These are phyloP conservation scores for Taurulus bubalis DNA, from an alignment of 2,113 vertebrate species.

Conservation along the genomic window DNA sequence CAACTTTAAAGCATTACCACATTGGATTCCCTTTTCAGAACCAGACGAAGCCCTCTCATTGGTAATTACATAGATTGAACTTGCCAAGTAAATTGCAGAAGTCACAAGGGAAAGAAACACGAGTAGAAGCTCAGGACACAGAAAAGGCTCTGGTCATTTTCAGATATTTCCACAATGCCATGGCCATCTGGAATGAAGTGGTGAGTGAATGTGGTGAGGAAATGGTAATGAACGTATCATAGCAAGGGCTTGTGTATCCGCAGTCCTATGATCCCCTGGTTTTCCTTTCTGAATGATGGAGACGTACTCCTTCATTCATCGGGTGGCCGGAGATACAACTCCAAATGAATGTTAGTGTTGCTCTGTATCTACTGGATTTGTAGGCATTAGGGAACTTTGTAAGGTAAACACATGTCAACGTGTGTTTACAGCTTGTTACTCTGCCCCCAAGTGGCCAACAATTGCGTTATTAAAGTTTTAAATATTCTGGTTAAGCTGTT, in stretches of 20 bases:
- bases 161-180: not conserved
- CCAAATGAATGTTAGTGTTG: not conserved
- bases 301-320: too few relatives aligned
- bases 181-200: not conserved
- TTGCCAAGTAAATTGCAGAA: conserved; percentile 45
- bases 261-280: too few relatives aligned
- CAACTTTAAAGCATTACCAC: not conserved
- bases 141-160: not conserved
- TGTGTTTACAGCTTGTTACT: not conserved
- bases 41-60: too few relatives aligned
- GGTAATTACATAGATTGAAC: conserved; percentile 22
- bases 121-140: not conserved
- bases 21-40: not conserved
- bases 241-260: too few relatives aligned
- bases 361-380: not conserved
- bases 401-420: not conserved
- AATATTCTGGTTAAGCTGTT: not conserved
- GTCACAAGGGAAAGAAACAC: not conserved
- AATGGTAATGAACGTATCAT: not conserved
- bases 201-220: not conserved
- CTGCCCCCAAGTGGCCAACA: not conserved
- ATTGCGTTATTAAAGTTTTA: not conserved
- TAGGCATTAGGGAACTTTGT: not conserved
- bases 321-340: not conserved
- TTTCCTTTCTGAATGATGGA: too few relatives aligned